phyloP scores from a whole-genome alignment of 1,140 invertebrate species.

The Brachionus calyciflorus region DNA sequence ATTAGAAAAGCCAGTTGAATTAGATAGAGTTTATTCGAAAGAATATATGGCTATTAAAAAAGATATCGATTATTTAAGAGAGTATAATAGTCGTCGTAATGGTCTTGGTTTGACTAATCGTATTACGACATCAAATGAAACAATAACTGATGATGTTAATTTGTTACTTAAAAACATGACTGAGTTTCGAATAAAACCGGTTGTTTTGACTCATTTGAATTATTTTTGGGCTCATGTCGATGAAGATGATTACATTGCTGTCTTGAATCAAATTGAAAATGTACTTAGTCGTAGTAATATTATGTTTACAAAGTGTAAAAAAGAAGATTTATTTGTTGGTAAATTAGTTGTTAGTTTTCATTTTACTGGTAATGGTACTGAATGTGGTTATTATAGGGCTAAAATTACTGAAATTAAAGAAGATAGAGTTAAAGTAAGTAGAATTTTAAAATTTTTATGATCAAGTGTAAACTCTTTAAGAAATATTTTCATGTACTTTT shows the following conservation, averaged over 20 bases:
- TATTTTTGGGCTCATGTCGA: constrained; percentile 42
- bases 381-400: constrained; percentile 25
- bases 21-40: not conserved
- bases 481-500: too few species aligned
- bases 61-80: constrained; percentile 25
- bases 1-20: not conserved
- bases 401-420: not conserved
- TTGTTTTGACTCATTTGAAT: constrained; percentile 16
- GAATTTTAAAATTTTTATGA: not conserved
- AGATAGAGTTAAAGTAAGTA: not conserved
- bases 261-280: not conserved
- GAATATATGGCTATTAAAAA: not conserved
- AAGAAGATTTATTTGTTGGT: not conserved
- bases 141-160: not conserved
- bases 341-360: constrained; percentile 26
- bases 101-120: not conserved
- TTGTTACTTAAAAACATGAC: not conserved
- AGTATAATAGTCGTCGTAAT: not conserved
- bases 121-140: not conserved
- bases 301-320: not conserved
- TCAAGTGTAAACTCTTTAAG: too few species aligned
- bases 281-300: not conserved
- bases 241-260: not conserved
- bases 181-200: constrained; percentile 9
- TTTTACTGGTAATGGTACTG: constrained; percentile 25